Evolutionary conservation across 2,888 invertebrate genomes (phyloP).

Genomic region (Ceratothoa steindachneri): DNA sequence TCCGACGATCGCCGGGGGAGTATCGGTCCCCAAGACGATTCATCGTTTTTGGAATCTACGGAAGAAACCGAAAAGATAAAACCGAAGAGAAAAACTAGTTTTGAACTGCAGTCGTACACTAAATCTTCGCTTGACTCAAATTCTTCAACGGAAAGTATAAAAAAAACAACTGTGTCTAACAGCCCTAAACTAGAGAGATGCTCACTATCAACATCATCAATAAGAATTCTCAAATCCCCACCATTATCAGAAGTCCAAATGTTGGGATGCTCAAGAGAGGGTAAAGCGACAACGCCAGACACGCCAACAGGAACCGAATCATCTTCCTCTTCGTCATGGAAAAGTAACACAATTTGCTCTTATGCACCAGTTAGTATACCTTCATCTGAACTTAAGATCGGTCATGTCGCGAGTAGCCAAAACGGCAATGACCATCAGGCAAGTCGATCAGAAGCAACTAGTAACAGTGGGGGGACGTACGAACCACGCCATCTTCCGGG

Average conservation of each 20-base stretch:
- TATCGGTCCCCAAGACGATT: background rate
- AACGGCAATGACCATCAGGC: background rate
- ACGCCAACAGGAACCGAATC: background rate
- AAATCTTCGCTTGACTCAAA: background rate
- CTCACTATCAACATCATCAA: background rate
- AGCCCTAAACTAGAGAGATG: constrained; percentile 5
- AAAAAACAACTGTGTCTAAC: background rate
- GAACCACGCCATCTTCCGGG: constrained; percentile 43
- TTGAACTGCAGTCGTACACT: background rate
- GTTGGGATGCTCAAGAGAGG: background rate
- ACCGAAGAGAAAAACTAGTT: background rate
- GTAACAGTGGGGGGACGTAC: constrained; percentile 24
- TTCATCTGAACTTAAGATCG: constrained; percentile 9
- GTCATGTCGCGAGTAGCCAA: constrained; percentile 1
- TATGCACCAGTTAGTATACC: constrained; percentile 1
- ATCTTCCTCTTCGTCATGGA: background rate
- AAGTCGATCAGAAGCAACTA: background rate
- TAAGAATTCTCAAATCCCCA: constrained; percentile 1
- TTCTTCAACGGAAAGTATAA: background rate
- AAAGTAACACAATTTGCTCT: constrained; percentile 8
- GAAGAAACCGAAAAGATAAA: background rate
- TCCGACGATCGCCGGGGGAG: background rate
- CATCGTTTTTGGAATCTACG: background rate
- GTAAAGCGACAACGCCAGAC: background rate
- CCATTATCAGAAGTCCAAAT: background rate